Evolutionary conservation across 2,888 invertebrate species (phyloP).

Genomic region (Spodoptera littoralis): DNA sequence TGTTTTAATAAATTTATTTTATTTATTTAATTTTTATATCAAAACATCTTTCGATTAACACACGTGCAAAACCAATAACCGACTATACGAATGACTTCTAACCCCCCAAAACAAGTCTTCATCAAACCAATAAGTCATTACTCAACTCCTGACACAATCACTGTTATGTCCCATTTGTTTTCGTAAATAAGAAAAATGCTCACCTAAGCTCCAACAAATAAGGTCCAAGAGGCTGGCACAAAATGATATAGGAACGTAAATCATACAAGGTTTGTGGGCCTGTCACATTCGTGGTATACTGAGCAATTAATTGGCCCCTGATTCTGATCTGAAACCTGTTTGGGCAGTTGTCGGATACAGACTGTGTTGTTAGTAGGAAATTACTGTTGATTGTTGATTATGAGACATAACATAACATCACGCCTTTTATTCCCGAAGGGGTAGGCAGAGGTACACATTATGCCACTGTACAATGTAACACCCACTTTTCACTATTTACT

Average conservation of each 20-base stretch:
- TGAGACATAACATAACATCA: too few relatives aligned
- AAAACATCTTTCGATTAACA: too few relatives aligned
- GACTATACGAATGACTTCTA: background rate
- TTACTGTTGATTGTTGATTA: slow-evolving; percentile 2
- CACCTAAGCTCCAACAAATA: slow-evolving; percentile 21
- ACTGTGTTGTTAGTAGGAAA: slow-evolving; percentile 12
- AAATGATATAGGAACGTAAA: slow-evolving; percentile 45
- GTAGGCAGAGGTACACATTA: too few relatives aligned
- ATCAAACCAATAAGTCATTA: slow-evolving; percentile 28
- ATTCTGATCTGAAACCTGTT: slow-evolving; percentile 36
- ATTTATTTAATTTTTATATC: too few relatives aligned
- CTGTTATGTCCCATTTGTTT: slow-evolving; percentile 34
- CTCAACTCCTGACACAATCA: slow-evolving; percentile 29
- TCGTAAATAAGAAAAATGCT: slow-evolving; percentile 38
- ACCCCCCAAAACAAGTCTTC: slow-evolving; percentile 9
- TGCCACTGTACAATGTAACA: too few relatives aligned
- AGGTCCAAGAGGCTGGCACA: slow-evolving; percentile 24
- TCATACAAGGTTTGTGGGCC: slow-evolving; percentile 38
- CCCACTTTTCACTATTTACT: too few relatives aligned
- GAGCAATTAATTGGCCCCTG: slow-evolving; percentile 35
- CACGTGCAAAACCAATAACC: too few relatives aligned
- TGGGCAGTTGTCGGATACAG: slow-evolving; percentile 16
- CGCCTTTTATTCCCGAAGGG: too few relatives aligned
- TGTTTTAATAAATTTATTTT: too few relatives aligned
- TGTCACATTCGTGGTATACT: slow-evolving; percentile 42